Percentiles rank a stretch among this genome's conserved stretches.
phyloP scores from a whole-genome alignment of 2,113 vertebrate genomes.

The Fregetta grallaria region DNA sequence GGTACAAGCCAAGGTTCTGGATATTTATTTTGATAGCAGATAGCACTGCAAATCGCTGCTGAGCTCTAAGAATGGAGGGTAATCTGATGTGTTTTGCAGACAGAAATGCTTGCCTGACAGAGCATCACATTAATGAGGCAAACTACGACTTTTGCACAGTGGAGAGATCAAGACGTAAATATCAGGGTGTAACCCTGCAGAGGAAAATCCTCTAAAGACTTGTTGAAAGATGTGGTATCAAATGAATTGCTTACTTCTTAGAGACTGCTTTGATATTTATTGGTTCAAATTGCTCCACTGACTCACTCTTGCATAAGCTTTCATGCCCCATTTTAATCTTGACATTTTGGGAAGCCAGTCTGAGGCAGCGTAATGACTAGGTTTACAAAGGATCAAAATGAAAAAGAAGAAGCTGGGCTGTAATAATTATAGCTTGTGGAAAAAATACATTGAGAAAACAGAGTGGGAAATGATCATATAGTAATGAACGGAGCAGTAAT shows the following conservation, averaged over 20 bases:
- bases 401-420: conserved; percentile 58
- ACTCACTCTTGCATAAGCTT: conserved; percentile 76
- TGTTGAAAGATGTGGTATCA: conserved; percentile 81
- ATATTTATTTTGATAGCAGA: conserved; percentile 32
- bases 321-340: conserved; percentile 73
- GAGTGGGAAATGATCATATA: conserved; percentile 63
- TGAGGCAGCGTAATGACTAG: conserved; percentile 70
- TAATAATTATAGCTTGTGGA: conserved; percentile 66
- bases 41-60: conserved; percentile 30
- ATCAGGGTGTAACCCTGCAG: conserved; percentile 67
- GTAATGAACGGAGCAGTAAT: conserved; percentile 11
- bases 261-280: conserved; percentile 80
- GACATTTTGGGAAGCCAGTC: conserved; percentile 73
- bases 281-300: conserved; percentile 81
- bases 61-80: neutral
- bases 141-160: conserved; percentile 27
- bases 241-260: conserved; percentile 81
- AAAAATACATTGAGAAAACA: conserved; percentile 67
- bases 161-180: conserved; percentile 61
- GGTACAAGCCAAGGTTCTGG: neutral
- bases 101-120: neutral
- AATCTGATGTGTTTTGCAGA: conserved; percentile 36
- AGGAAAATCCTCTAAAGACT: conserved; percentile 74
- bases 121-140: conserved; percentile 40
- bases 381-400: conserved; percentile 76